Base-by-base conservation (phyloP, 30 jellyfish, hydroid and myxozoan species). In the Sanderia malayensis region DNA sequence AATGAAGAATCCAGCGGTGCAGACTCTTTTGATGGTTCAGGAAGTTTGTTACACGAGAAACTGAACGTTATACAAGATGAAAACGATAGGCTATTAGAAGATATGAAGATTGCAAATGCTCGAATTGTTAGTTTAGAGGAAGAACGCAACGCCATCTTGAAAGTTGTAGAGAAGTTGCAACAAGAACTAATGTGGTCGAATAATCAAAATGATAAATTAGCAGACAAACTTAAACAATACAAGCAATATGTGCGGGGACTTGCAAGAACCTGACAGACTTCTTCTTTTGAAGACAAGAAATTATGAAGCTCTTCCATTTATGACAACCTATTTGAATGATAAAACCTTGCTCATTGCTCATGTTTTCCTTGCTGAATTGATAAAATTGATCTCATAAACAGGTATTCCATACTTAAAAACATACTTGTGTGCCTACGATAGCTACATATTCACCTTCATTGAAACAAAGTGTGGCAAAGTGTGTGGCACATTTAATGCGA, bases 111-210 rank as follows among this genome's bases (percentile, higher is more conserved):
- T 1, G 89, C 90, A 18, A 92, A 84, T 46, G 94, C 95, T 4
- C 71, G 94, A 34, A 76, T 84, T 77, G 79, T 67, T 28, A 94
- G 96, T 33, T 82, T 92, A 44, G 95, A 92, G 44, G 76, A 73
- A 33, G 98, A 92, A 47, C 73, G 98, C 23, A 95, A 92, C 41
- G 74, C 96, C 32, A 80, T 92, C 23, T 58, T 92, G 27, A 92
- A 92, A 72, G 98, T 92, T 15, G 86, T 92, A 17, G 98, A 92
- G 33, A 92, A 92, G 55, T 62, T 92, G 47, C 96, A 92, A 52
- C 98, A 77, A 62, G 98, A 92, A 44, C 45, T 92, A 75, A 92
- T 92, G 96, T 84, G 85, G 88, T 92, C 98, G 17, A 92, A 92
- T 73, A 77, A 82, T 25, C 96, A 92, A 44, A 92, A 92, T 46